These are phyloP conservation scores for Syngnathus floridae DNA, from an alignment of 2,113 vertebrate genomes.

Conservation along the genomic window DNA sequence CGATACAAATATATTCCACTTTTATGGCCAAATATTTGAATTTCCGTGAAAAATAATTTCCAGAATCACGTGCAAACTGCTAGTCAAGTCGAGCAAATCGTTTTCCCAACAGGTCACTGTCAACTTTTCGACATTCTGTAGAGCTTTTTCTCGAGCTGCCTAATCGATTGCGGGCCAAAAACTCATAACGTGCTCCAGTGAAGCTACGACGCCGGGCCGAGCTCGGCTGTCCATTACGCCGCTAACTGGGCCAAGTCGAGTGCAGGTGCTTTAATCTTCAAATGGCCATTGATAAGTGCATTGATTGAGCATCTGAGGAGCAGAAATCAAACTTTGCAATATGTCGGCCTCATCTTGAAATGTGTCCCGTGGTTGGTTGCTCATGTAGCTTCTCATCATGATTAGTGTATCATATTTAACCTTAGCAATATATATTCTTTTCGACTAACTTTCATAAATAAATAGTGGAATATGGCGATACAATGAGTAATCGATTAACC, in stretches of 20 bases:
- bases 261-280: constrained; percentile 9
- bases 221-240: constrained; percentile 34
- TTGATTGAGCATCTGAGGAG: constrained; percentile 20
- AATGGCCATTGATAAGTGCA: constrained; percentile 7
- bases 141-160: constrained; percentile 31
- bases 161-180: constrained; percentile 46
- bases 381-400: not conserved
- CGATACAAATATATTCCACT: no score
- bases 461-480: no score
- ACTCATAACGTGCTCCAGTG: constrained; percentile 60
- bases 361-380: not conserved
- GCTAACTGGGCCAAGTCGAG: constrained; percentile 21
- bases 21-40: no score
- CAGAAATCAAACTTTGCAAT: not conserved
- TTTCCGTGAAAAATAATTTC: no score
- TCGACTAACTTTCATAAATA: not conserved
- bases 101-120: not conserved
- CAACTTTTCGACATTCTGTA: not conserved
- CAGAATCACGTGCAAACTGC: not conserved
- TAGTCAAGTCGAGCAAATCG: not conserved
- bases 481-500: no score
- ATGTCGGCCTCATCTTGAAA: not conserved
- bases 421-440: not conserved
- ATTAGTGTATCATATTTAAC: not conserved
- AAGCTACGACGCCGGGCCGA: constrained; percentile 41